Percentiles rank a stretch among this genome's conserved stretches.
Conservation (phyloP, 2,113 vertebrate genomes). For the Theristicus caerulescens region DNA sequence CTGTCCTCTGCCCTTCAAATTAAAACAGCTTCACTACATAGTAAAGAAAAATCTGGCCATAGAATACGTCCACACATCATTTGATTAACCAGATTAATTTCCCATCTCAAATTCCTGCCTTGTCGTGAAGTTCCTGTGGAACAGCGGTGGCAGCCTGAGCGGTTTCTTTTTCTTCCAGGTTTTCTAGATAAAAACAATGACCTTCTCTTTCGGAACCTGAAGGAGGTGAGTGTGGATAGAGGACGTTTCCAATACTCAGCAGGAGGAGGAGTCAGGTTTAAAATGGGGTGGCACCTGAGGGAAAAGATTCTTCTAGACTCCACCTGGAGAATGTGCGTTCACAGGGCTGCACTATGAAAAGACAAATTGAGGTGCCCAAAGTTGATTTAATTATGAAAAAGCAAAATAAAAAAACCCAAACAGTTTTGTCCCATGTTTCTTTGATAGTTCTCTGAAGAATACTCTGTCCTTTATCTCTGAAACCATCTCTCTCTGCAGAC, state of each 20-base stretch:
- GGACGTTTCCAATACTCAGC: background rate
- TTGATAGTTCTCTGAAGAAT: background rate
- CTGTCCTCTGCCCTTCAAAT: background rate
- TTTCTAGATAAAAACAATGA: constrained; percentile 99
- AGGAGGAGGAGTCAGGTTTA: background rate
- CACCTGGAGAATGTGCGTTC: background rate
- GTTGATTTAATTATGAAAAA: background rate
- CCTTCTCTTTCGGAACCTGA: constrained; percentile 96
- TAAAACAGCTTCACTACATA: background rate
- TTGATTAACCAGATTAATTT: background rate
- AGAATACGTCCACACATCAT: background rate
- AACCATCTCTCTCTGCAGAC: constrained; percentile 70
- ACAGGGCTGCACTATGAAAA: background rate
- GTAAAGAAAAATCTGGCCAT: background rate
- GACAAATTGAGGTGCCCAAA: background rate
- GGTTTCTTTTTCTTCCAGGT: constrained; percentile 74
- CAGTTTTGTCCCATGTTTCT: background rate
- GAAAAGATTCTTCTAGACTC: background rate
- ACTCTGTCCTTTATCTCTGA: background rate
- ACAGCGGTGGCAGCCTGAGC: background rate
- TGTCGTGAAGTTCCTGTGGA: background rate
- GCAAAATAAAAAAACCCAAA: background rate
- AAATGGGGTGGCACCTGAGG: background rate
- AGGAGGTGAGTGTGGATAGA: constrained; percentile 83
- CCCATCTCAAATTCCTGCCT: background rate